Evolutionary conservation across 2,113 vertebrate genomes (phyloP).

Genomic region (Eudyptes chrysolophus): DNA sequence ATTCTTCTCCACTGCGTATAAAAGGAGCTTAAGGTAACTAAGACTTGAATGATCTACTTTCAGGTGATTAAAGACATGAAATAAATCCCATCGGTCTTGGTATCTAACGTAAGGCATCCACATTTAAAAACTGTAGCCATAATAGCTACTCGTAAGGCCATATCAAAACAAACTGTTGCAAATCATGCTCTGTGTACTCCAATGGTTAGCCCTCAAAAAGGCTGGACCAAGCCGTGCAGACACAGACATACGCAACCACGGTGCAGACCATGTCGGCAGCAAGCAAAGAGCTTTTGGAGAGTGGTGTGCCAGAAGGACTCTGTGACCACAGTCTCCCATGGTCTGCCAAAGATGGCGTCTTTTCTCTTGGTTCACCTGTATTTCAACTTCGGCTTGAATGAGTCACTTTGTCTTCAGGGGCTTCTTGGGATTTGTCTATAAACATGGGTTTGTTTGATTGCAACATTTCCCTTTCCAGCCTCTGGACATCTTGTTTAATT

Average conservation of each 20-base stretch:
- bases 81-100: neutral
- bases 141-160: neutral
- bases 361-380: neutral
- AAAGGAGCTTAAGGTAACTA: neutral
- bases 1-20: neutral
- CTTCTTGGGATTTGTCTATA: neutral
- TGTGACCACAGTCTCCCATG: neutral
- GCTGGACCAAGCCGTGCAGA: neutral
- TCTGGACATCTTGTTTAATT: neutral
- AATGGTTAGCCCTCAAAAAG: neutral
- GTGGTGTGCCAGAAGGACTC: neutral
- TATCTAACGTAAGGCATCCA: neutral
- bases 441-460: neutral
- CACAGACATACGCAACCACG: neutral
- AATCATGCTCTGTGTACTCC: neutral
- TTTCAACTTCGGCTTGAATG: neutral
- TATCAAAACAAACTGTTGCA: neutral
- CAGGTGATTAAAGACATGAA: neutral
- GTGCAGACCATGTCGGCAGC: fast-evolving
- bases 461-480: neutral
- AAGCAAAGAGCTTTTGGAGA: neutral
- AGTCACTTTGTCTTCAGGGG: neutral
- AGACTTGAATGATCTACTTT: neutral
- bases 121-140: neutral
- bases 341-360: neutral